Percentiles rank a stretch among this genome's conserved stretches.
These are phyloP conservation scores for Syrrhaptes paradoxus DNA, from an alignment of 2,113 vertebrate genomes.

Conservation along the genomic window DNA sequence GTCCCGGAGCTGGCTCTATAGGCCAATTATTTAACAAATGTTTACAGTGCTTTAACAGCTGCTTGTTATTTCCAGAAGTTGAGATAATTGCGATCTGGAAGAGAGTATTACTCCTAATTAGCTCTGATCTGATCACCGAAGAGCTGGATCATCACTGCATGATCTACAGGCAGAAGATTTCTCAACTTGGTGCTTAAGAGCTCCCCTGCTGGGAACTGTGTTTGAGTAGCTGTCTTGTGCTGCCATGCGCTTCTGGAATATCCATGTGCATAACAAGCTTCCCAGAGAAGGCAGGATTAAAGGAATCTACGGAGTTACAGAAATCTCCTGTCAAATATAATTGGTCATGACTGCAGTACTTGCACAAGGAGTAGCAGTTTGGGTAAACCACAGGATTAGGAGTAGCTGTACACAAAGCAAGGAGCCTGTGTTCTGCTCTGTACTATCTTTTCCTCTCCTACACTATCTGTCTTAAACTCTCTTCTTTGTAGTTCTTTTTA, in stretches of 20 bases:
- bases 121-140: not conserved
- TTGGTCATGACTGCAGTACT: not conserved
- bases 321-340: not conserved
- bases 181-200: not conserved
- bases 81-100: not conserved
- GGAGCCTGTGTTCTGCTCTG: not conserved
- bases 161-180: not conserved
- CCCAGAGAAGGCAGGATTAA: not conserved
- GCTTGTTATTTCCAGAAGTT: not conserved
- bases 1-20: not conserved
- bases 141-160: not conserved
- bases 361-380: not conserved
- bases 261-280: not conserved
- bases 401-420: accelerated
- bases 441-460: not conserved
- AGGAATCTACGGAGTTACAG: not conserved
- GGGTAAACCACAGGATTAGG: not conserved
- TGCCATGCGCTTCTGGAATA: not conserved
- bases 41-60: not conserved
- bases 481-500: not conserved
- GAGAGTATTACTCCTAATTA: not conserved
- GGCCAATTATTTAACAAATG: not conserved
- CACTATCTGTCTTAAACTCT: too few species aligned
- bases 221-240: not conserved
- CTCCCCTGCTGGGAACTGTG: not conserved